Conservation (phyloP, 2,113 vertebrate species). For the Psittacula cyanocephala region DNA sequence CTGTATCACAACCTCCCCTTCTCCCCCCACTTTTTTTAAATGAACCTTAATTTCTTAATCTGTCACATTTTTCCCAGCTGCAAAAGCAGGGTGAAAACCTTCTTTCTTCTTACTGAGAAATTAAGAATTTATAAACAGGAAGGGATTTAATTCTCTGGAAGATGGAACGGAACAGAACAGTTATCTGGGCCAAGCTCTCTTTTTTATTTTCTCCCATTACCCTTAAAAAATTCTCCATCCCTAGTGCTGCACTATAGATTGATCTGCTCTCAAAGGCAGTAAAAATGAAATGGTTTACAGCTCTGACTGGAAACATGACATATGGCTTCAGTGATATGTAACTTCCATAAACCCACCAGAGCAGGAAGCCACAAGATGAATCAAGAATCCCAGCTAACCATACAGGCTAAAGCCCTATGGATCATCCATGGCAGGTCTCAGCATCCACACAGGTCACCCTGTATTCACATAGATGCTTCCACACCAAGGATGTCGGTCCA, state of each 20-base stretch:
- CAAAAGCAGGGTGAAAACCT: neutral
- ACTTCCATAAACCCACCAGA: conserved; percentile 36
- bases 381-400: neutral
- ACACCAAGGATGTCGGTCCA: neutral
- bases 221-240: conserved; percentile 20
- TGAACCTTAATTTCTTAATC: conserved; percentile 27
- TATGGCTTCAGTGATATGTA: conserved; percentile 3
- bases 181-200: conserved; percentile 5
- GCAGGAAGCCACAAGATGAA: conserved; percentile 21
- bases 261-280: conserved; percentile 28
- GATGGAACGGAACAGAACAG: neutral
- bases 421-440: neutral
- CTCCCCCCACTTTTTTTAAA: neutral
- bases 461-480: neutral
- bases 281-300: conserved; percentile 48
- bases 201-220: conserved; percentile 11
- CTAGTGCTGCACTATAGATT: neutral
- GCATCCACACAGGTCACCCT: neutral
- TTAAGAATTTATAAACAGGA: conserved; percentile 22
- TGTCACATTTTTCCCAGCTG: neutral
- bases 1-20: neutral
- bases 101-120: conserved; percentile 9
- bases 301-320: conserved; percentile 45
- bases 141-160: neutral
- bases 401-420: neutral